Percentiles rank a stretch among this genome's conserved stretches.
Evolutionary conservation across 2,113 vertebrate genomes (phyloP).

Genomic region (Campylorhamphus procurvoides): DNA sequence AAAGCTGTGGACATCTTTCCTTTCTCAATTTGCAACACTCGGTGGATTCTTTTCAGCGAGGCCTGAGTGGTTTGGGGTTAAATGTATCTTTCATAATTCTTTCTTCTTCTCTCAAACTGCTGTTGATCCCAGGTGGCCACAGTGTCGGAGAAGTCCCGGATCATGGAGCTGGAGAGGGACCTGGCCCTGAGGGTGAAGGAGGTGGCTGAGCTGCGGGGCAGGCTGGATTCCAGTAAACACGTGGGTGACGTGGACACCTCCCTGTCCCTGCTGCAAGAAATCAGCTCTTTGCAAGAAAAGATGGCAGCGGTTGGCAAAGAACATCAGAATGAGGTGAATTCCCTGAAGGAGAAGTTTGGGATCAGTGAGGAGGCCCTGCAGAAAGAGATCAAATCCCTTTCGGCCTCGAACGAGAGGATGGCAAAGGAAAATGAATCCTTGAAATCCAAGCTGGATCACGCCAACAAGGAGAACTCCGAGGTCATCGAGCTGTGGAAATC

Average conservation of each 20-base stretch:
- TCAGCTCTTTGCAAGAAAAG: constrained; percentile 85
- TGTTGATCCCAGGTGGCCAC: constrained; percentile 87
- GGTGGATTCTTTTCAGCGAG: background rate
- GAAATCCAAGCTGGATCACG: constrained; percentile 81
- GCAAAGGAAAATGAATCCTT: constrained; percentile 88
- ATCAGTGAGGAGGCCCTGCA: constrained; percentile 76
- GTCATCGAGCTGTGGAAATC: constrained; percentile 85
- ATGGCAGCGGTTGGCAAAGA: constrained; percentile 76
- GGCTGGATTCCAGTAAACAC: constrained; percentile 81
- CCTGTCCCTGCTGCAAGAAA: constrained; percentile 86
- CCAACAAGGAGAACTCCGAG: constrained; percentile 85
- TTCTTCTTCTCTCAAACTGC: constrained; percentile 42
- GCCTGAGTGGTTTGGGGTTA: background rate
- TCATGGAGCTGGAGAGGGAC: constrained; percentile 95
- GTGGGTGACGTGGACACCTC: constrained; percentile 77
- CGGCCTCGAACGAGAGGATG: constrained; percentile 77
- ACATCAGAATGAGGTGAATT: constrained; percentile 76
- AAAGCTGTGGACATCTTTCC: background rate
- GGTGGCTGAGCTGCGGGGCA: constrained; percentile 85
- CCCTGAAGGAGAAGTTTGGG: constrained; percentile 80
- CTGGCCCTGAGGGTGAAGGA: constrained; percentile 85
- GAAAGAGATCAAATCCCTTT: constrained; percentile 80
- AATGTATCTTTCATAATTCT: background rate
- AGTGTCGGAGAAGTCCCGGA: constrained; percentile 94
- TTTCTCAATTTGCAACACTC: background rate